Base-by-base conservation (phyloP, 1,140 invertebrate genomes). In the Penaeus indicus region DNA sequence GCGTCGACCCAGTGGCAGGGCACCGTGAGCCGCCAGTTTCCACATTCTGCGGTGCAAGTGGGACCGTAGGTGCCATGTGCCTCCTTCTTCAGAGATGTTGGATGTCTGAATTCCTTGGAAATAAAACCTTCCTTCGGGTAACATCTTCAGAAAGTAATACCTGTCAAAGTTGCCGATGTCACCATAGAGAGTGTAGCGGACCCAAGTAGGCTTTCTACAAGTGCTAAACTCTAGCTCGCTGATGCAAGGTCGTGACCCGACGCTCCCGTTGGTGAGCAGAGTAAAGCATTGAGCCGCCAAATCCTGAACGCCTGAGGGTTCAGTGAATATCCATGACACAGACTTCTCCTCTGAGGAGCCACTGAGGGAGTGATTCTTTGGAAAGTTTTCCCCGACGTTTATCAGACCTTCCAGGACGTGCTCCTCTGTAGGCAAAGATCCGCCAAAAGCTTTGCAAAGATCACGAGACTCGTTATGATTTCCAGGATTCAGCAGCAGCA, bases 141-240 rank as follows among this genome's bases (percentile, higher is more conserved):
- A 42, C 22, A 21, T 47, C 22, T 42, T 67, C 11, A 86, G 42
- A 63, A 10, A 47, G 42, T 80, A 86, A 25, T 64, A 21, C 13
- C 85, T 38, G 62, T 86, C 85, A 38, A 64, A 86, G 21, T 80
- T 25, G 8, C 8, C 38, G 11, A 63, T 38, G 21, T 19, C 77
- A 64, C 85, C 85, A 32, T 67, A 86, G 22, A 86, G 75, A 7
- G 77, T 86, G 77, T 67, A 86, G 5, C 21, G 25, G 3, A 86
- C 32, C 21, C 75, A 62, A 11, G 16, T 27, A 5, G 78, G 77
- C 27, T 42, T 78, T 47, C 19, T 27, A 32, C 85, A 86, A 1
- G 81, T 62, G 32, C 61, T 86, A 22, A 72, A 86, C 7, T 64
- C 38, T 60, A 86, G 62, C 61, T 86, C 77, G 22, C 85, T 80